These are phyloP conservation scores for Tigriopus californicus DNA, from an alignment of 2,888 invertebrate species.

Conservation along the genomic window DNA sequence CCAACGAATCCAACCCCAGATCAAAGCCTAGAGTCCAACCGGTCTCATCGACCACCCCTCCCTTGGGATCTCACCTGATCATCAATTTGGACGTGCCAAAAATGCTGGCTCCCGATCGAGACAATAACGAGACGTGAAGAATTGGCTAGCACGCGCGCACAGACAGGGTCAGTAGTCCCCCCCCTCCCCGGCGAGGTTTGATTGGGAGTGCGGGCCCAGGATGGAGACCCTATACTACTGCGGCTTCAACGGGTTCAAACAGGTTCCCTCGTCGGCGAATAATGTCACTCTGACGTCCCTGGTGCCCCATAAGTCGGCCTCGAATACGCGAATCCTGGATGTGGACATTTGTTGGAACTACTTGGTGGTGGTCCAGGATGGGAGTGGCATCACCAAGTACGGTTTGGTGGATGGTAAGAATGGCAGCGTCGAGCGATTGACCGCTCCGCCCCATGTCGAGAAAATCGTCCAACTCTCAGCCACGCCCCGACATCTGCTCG, in stretches of 20 bases:
- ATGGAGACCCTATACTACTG: slow-evolving; percentile 8
- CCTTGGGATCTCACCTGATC: no score
- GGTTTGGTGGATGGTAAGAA: slow-evolving; percentile 5
- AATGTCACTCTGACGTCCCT: slow-evolving; percentile 6
- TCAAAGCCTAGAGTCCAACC: no score
- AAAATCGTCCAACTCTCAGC: slow-evolving; percentile 11
- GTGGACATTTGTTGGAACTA: slow-evolving; percentile 16
- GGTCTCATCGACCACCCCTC: no score
- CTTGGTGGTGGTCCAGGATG: slow-evolving; percentile 1
- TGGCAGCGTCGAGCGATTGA: background rate
- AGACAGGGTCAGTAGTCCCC: no score
- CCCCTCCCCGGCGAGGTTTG: no score
- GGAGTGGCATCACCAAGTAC: slow-evolving; percentile 4
- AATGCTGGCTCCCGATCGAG: no score
- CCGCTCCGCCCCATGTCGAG: background rate
- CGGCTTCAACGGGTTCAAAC: slow-evolving; percentile 14
- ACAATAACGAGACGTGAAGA: no score
- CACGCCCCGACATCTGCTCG: slow-evolving; percentile 11
- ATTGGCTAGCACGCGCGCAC: no score
- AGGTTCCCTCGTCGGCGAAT: slow-evolving; percentile 2
- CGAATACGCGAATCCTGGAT: background rate
- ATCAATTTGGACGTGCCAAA: no score
- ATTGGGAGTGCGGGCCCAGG: no score
- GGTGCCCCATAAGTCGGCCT: background rate
- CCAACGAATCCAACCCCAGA: no score